Base-by-base conservation (phyloP, 1,140 invertebrate species). In the Odontomachus brunneus region DNA sequence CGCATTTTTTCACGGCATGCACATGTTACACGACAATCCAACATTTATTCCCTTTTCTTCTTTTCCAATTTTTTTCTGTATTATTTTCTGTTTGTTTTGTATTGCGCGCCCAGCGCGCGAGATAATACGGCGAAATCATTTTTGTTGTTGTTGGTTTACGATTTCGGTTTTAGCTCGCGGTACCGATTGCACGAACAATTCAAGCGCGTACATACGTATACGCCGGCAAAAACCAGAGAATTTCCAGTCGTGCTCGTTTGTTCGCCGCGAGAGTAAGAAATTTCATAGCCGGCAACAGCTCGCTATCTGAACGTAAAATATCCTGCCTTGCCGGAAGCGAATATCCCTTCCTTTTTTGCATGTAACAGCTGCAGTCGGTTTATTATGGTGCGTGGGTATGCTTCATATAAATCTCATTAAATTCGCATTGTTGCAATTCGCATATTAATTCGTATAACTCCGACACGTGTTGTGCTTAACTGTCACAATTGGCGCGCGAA, bases 1-100 rank as follows among this genome's bases (percentile, higher is more conserved):
- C 22, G 75, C 29, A 80, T 29, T 80, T 71, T 71, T 75, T 65
- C n/a, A 14, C 14, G 44, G 66, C 29, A 65, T n/a, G 33, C 15
- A 76, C 33, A 44, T 26, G 5, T 5, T 5, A 33, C 29, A 33
- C 53, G 24, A 55, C 48, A 38, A 17, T 0, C 19, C 4, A 17
- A 65, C 0, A 0, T 14, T 38, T 51, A 15, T n/a, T 48, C 66
- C 65, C 55, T 55, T 53, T 5, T 24, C 38, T 44, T 33, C 5
- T 44, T 26, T 15, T 12, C 17, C n/a, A 33, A 33, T 33, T 53
- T 53, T 53, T 53, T 53, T 55, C 11, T 4, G 38, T 11, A 11
- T 44, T 44, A 44, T 44, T 44, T 44, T 44, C 9, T 11, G 0
- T 44, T 44, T 44, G 0, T 0, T 11, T 4, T 5, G 29, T 33